phyloP scores from a whole-genome alignment of 2,888 invertebrate genomes.

The Phyto melanocephala region DNA sequence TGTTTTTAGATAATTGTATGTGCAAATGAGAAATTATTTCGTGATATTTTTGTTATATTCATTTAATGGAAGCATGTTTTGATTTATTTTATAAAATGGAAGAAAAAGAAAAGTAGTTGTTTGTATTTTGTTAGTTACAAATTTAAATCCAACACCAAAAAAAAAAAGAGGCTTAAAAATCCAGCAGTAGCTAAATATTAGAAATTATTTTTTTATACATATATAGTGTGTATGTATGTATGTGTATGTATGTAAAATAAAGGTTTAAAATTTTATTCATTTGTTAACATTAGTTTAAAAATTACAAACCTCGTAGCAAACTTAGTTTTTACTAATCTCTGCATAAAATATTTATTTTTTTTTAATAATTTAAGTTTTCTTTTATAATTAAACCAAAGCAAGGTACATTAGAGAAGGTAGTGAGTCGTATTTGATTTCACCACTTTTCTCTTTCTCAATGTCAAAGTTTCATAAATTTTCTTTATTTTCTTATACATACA shows the following conservation, averaged over 20 bases:
- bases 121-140: constrained; percentile 71
- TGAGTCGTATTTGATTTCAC: too few species aligned
- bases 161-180: constrained; percentile 2
- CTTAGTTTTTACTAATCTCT: too few species aligned
- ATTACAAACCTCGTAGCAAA: too few species aligned
- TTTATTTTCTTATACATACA: too few species aligned
- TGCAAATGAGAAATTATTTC: constrained; percentile 52
- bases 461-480: too few species aligned
- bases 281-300: too few species aligned
- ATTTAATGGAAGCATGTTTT: constrained; percentile 66
- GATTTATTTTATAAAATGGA: constrained; percentile 67
- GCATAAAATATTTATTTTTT: too few species aligned
- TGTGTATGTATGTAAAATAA: constrained; percentile 25
- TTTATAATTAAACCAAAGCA: too few species aligned
- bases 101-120: constrained; percentile 68
- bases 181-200: constrained; percentile 32
- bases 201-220: background rate
- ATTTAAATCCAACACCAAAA: constrained; percentile 69
- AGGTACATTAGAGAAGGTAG: too few species aligned
- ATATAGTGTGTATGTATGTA: too few species aligned
- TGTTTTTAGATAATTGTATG: constrained; percentile 36
- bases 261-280: constrained; percentile 36
- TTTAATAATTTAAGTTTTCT: too few species aligned
- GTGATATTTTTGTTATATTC: constrained; percentile 60
- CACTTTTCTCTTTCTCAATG: too few species aligned